Evolutionary conservation across 2,888 invertebrate species (phyloP).

Genomic region (Ophraella communa): DNA sequence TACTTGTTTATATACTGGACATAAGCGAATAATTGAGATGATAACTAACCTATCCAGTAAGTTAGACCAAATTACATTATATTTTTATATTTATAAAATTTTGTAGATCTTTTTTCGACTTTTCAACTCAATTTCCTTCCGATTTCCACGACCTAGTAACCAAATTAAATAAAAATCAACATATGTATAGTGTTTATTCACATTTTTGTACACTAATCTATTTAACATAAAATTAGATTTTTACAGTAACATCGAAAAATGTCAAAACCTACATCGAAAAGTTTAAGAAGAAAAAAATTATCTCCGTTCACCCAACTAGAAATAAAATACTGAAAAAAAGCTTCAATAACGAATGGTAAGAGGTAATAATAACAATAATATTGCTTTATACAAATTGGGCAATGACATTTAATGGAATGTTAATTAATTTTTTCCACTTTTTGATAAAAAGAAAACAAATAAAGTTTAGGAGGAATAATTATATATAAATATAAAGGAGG

Average conservation of each 20-base stretch:
- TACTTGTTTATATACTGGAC: too few species aligned
- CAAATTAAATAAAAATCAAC: too few species aligned
- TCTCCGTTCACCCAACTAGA: slow-evolving; percentile 44
- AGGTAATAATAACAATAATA: slow-evolving; percentile 45
- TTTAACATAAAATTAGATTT: slow-evolving; percentile 41
- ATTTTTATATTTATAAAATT: too few species aligned
- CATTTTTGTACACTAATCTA: slow-evolving; percentile 48
- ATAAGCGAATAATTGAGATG: too few species aligned
- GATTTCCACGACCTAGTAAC: too few species aligned
- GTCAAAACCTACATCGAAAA: slow-evolving; percentile 42
- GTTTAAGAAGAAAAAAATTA: slow-evolving; percentile 39
- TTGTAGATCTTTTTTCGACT: too few species aligned
- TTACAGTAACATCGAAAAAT: slow-evolving; percentile 45
- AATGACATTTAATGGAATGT: slow-evolving; percentile 51
- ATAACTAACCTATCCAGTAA: too few species aligned
- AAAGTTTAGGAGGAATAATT: slow-evolving; percentile 23
- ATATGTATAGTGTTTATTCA: slow-evolving; percentile 43
- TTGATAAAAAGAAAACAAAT: slow-evolving; percentile 25
- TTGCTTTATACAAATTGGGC: slow-evolving; percentile 49
- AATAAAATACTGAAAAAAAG: slow-evolving; percentile 39
- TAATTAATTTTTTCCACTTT: slow-evolving; percentile 43
- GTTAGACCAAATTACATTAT: too few species aligned
- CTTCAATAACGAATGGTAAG: slow-evolving; percentile 44
- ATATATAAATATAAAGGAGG: neutral
- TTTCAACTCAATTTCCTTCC: too few species aligned